Conservation (phyloP, 2,888 invertebrate species). For the Drosophila testacea region DNA sequence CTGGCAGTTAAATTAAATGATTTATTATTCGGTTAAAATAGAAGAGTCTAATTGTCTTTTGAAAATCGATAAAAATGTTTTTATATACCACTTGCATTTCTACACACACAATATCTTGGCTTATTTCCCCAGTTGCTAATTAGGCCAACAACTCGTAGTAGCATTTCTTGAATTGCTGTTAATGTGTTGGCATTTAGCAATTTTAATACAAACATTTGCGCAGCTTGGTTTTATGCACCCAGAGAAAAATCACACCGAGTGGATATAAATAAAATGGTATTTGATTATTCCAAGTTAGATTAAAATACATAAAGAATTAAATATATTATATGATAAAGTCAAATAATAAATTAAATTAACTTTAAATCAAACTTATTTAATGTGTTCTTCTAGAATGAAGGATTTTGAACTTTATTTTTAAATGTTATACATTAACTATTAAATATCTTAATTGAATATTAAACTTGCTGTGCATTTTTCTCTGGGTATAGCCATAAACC, state of each 20-base stretch:
- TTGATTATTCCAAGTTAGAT: no score
- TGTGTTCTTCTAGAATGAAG: no score
- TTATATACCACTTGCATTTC: background rate
- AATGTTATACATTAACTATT: no score
- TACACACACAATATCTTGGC: background rate
- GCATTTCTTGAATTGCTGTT: background rate
- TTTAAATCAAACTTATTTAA: no score
- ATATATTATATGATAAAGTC: no score
- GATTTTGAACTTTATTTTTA: no score
- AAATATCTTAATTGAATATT: no score
- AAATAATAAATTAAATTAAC: no score
- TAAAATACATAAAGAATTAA: no score
- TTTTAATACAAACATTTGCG: slow-evolving; percentile 3
- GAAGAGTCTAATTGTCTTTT: background rate
- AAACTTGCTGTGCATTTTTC: no score
- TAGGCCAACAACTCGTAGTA: background rate
- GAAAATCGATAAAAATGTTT: slow-evolving; percentile 1
- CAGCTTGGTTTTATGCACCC: background rate
- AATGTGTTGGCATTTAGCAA: slow-evolving; percentile 8
- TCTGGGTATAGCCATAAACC: background rate
- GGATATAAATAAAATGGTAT: no score
- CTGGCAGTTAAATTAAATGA: background rate
- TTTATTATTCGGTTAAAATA: background rate
- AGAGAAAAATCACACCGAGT: no score
- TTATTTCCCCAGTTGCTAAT: slow-evolving; percentile 7